These are phyloP conservation scores for Cynoglossus semilaevis DNA, from an alignment of 2,113 vertebrate genomes.

Conservation along the genomic window DNA sequence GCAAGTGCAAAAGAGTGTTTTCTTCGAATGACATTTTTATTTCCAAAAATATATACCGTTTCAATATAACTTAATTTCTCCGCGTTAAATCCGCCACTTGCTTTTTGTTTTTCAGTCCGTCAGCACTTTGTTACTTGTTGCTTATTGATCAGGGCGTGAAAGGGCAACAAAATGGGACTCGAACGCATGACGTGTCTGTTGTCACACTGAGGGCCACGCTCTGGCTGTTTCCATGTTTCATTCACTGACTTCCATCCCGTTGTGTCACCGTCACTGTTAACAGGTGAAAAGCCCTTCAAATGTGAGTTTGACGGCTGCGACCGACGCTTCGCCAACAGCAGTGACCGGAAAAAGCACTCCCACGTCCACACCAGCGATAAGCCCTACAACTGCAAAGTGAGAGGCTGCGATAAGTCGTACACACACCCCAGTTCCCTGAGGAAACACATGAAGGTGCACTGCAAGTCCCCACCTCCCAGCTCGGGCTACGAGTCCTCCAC, in stretches of 20 bases:
- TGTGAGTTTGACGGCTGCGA: conserved; percentile 98
- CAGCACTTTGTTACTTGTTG: conserved; percentile 2
- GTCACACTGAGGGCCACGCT: background rate
- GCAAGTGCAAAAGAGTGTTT: no score
- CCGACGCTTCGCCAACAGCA: conserved; percentile 98
- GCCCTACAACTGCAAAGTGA: conserved; percentile 98
- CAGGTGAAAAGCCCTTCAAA: conserved; percentile 98
- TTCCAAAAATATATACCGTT: no score
- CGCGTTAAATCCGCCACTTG: no score
- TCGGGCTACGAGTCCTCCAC: conserved; percentile 94
- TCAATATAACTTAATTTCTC: no score
- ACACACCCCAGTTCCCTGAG: conserved; percentile 97
- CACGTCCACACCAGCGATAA: conserved; percentile 99
- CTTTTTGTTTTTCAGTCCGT: background rate
- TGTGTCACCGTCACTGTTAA: conserved; percentile 46
- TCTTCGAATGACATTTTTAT: no score
- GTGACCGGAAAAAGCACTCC: conserved; percentile 97
- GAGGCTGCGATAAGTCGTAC: conserved; percentile 98
- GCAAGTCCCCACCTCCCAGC: conserved; percentile 94
- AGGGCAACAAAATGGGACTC: no score
- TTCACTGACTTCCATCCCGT: background rate
- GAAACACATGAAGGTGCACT: conserved; percentile 99
- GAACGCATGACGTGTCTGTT: no score
- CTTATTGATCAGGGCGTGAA: background rate
- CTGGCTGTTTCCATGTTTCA: background rate